Conservation (phyloP, 2,888 invertebrate genomes). For the Drosophila putrida region DNA sequence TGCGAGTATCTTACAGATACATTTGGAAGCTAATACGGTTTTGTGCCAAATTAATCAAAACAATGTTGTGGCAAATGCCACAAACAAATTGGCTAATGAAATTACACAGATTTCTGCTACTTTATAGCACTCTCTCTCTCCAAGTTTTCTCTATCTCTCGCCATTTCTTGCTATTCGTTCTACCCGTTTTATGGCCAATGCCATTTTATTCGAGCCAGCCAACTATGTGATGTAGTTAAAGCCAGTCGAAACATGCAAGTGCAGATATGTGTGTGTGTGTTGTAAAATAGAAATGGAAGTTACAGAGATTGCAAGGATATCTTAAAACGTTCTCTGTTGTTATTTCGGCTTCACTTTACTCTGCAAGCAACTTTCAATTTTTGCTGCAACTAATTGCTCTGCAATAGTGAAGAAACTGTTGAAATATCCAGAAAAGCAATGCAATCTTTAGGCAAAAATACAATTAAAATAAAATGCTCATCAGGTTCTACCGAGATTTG, state of each 20-base stretch:
- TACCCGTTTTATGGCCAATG: conserved; percentile 66
- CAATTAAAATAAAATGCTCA: background rate
- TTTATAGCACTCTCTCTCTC: conserved; percentile 2
- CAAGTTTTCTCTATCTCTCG: background rate
- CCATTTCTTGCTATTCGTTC: conserved; percentile 35
- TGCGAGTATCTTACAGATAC: conserved; percentile 26
- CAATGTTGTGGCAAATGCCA: conserved; percentile 66
- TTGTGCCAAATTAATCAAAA: conserved; percentile 69
- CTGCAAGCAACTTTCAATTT: conserved; percentile 21
- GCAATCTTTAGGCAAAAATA: background rate
- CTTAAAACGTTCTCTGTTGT: conserved; percentile 7
- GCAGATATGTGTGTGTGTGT: conserved; percentile 36
- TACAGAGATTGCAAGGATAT: conserved; percentile 34
- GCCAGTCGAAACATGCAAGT: conserved; percentile 61
- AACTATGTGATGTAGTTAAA: conserved; percentile 62
- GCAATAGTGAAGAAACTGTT: conserved; percentile 1
- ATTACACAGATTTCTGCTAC: conserved; percentile 38
- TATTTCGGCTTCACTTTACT: background rate
- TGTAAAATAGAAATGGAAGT: conserved; percentile 51
- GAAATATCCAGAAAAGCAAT: background rate
- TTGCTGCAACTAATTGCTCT: conserved; percentile 33
- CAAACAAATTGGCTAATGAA: conserved; percentile 62
- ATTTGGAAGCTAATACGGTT: conserved; percentile 14
- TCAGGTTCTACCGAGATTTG: conserved; percentile 86
- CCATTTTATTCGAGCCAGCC: conserved; percentile 66